Base-by-base conservation (phyloP, 2,113 vertebrate species). In the Saccopteryx bilineata region DNA sequence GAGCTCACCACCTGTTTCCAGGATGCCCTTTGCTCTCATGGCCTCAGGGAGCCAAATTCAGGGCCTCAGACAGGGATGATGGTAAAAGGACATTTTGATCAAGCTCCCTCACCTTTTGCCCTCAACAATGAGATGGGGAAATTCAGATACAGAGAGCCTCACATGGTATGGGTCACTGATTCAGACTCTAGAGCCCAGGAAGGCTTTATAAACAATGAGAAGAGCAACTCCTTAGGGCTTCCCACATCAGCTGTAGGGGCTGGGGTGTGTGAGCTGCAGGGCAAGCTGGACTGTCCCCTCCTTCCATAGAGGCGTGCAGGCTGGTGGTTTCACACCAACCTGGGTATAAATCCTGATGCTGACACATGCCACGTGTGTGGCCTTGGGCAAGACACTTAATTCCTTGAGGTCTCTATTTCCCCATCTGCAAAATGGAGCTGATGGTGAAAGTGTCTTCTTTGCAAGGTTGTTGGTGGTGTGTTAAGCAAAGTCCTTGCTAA, bases 1-100 rank as follows among this genome's bases (percentile, higher is more conserved):
- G 39, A 87, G 65, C 69, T 80, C 15, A 68, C 87, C 92, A 94
- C 46, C 96, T 96, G 97, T 86, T 33, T 79, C 75, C n/a, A 72
- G 91, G n/a, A 71, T 8, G 24, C 39, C 21, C 31, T 80, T 24
- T 39, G 82, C 65, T 76, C 56, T 92, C 39, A 74, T 8, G 2
- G 52, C 52, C 50, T 84, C 69, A 83, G 58, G 74, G 26, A 87
- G 61, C 54, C 65, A 54, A 93, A 60, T 50, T 56, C 4, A 0
- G 21, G 83, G 15, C 63, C n/a, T 63, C 60, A 50, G 65, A 8
- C 19, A 21, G 23, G 4, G 39, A 7, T 52, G 13, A 33, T 4
- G 81, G 52, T 39, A 14, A 84, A 52, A 21, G 33, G 6, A 2
- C 76, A 50, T 83, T 91, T n/a, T 31, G 15, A 21, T 19, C 9